Base-by-base conservation (phyloP, 2,113 vertebrate genomes). In the Marcusenius ussheri region DNA sequence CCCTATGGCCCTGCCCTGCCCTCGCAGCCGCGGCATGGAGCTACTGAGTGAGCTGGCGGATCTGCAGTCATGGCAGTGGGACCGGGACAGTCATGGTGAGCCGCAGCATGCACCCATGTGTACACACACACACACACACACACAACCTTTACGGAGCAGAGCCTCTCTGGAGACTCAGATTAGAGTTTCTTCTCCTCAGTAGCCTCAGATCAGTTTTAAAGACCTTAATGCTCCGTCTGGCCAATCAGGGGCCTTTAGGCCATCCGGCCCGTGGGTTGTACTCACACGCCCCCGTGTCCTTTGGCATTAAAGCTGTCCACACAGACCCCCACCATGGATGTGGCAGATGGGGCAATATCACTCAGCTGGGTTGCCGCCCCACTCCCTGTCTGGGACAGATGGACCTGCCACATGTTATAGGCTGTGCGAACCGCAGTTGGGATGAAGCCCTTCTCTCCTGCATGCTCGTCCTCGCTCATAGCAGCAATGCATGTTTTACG, bases 31-130 rank as follows among this genome's bases (percentile, higher is more conserved):
- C 0, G 98, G 98, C 87, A 98, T 99, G 47, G 96, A 97, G 92
- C 96, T 99, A 92, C 97, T 99, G 90, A 98, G 98, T 3, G 98
- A 99, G 91, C 94, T 99, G 93, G 98, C 97, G 0, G 98, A 98
- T 91, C 95, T 99, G 93, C 97, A 98, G 95, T 93, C 95, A 86
- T 97, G 96, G 91, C 96, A 93, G 91, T 95, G 93, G 91, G 96
- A 93, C 85, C 93, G 92, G 90, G 95, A 91, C 91, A 92, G 91
- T 49, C 94, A 94, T 92, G 97, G 97, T 98, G 94, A 96, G 97
- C 27, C 1, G 70, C 90, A 83, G 13, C 10, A 35, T 13, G 91
- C 77, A 89, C 89, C 58, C 62, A 87, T 90, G 90, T 49, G 24
- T 74, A 89, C 62, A 91, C 87, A 90, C 80, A 47, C 89, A 91